These are phyloP conservation scores for Pentalonia nigronervosa DNA, from an alignment of 1,140 invertebrate species.

Conservation along the genomic window DNA sequence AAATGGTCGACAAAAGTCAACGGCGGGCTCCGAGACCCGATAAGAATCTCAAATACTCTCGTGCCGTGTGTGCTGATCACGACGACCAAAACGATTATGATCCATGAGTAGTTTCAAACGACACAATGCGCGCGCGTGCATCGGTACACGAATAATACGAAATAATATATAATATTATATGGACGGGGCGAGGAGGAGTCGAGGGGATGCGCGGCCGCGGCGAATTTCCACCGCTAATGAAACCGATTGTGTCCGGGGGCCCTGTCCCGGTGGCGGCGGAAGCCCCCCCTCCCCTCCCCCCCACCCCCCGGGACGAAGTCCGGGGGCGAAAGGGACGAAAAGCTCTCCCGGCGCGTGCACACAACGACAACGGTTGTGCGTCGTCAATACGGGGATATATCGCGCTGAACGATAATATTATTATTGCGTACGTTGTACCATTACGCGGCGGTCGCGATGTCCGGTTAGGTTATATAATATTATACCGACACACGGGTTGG, in stretches of 20 bases:
- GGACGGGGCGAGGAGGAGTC: background rate
- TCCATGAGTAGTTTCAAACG: too few relatives aligned
- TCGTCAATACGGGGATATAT: background rate
- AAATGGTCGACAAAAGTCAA: too few relatives aligned
- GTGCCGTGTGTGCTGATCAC: background rate
- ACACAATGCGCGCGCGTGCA: background rate
- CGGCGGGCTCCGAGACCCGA: too few relatives aligned
- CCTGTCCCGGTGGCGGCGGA: background rate
- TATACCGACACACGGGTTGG: too few relatives aligned
- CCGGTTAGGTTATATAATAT: too few relatives aligned
- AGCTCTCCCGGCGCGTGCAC: background rate
- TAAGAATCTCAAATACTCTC: background rate
- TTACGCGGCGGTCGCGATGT: too few relatives aligned
- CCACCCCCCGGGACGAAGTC: too few relatives aligned
- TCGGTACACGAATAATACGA: background rate
- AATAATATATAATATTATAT: background rate
- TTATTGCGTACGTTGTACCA: too few relatives aligned
- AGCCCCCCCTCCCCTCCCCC: too few relatives aligned
- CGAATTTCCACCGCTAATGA: background rate
- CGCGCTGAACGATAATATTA: too few relatives aligned
- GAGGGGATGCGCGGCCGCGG: background rate
- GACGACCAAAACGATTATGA: background rate
- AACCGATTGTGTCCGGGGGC: background rate
- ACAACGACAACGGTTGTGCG: too few relatives aligned
- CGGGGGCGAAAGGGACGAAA: conserved; percentile 14